These are phyloP conservation scores for Oophaga sylvatica DNA, from an alignment of 2,797 vertebrate species.

Conservation along the genomic window DNA sequence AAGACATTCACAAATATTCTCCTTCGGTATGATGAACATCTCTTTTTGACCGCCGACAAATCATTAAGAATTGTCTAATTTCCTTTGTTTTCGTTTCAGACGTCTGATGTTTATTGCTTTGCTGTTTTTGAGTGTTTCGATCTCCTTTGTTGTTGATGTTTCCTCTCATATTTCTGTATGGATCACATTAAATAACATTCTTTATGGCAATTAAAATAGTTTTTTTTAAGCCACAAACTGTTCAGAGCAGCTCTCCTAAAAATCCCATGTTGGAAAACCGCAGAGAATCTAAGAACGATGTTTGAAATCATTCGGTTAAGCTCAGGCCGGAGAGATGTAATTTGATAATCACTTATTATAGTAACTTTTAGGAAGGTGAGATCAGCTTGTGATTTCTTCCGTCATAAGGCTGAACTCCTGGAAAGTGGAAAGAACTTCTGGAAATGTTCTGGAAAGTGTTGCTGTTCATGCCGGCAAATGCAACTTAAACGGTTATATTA, in stretches of 20 bases:
- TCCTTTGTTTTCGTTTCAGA: slow-evolving; percentile 61
- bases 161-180: slow-evolving; percentile 45
- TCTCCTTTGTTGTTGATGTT: slow-evolving; percentile 47
- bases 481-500: neutral
- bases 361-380: neutral
- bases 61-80: slow-evolving; percentile 53
- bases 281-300: slow-evolving; percentile 22
- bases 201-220: slow-evolving; percentile 52
- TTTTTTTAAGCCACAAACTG: slow-evolving; percentile 37
- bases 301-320: slow-evolving; percentile 19
- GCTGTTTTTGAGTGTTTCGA: slow-evolving; percentile 26
- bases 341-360: slow-evolving; percentile 22
- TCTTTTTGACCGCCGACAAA: slow-evolving; percentile 30
- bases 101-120: slow-evolving; percentile 54
- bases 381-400: neutral
- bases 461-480: too few relatives aligned
- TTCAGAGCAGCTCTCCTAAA: slow-evolving; percentile 30
- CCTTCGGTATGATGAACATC: slow-evolving; percentile 31
- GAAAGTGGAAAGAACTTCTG: neutral
- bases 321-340: neutral
- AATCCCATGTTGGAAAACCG: slow-evolving; percentile 32
- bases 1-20: slow-evolving; percentile 50
- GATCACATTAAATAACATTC: slow-evolving; percentile 52
- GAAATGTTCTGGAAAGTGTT: neutral
- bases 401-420: neutral